Conservation (phyloP, 1,140 invertebrate genomes). For the Caenorhabditis tropicalis region DNA sequence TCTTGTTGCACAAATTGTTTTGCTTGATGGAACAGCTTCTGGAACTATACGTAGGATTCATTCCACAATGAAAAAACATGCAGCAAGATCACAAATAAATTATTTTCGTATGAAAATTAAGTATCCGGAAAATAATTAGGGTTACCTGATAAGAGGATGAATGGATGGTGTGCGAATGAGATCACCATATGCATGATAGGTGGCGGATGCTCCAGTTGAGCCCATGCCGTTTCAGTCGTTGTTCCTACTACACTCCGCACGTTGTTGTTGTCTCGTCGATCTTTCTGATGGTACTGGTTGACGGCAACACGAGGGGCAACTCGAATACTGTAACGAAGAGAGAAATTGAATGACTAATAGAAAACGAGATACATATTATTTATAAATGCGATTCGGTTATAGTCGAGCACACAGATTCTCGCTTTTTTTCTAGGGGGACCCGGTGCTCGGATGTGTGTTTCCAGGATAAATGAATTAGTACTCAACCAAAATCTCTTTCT, state of each 20-base stretch:
- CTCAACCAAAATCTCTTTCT: constrained; percentile 14
- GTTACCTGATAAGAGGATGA: constrained; percentile 48
- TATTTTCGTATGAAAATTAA: background rate
- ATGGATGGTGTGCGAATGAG: constrained; percentile 51
- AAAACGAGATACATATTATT: background rate
- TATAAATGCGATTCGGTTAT: background rate
- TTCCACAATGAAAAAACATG: background rate
- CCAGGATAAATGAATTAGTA: constrained; percentile 30
- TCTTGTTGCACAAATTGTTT: constrained; percentile 31
- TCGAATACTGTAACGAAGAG: constrained; percentile 14
- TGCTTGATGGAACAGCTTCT: constrained; percentile 35
- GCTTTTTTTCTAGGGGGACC: background rate
- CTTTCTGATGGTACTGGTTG: constrained; percentile 21
- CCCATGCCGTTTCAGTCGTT: constrained; percentile 34
- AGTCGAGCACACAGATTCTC: too few relatives aligned
- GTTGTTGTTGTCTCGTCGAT: constrained; percentile 32
- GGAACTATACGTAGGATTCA: background rate
- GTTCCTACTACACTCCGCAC: constrained; percentile 9
- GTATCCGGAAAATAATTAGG: background rate
- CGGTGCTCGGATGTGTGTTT: constrained; percentile 12
- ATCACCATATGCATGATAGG: constrained; percentile 51
- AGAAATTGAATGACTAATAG: background rate
- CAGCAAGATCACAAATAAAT: background rate
- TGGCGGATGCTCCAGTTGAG: constrained; percentile 49
- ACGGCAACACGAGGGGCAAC: constrained; percentile 40